Evolutionary conservation across 2,113 vertebrate genomes (phyloP), one percentile per base, ranked within the genome.

Genomic region (Danionella cerebrum): DNA sequence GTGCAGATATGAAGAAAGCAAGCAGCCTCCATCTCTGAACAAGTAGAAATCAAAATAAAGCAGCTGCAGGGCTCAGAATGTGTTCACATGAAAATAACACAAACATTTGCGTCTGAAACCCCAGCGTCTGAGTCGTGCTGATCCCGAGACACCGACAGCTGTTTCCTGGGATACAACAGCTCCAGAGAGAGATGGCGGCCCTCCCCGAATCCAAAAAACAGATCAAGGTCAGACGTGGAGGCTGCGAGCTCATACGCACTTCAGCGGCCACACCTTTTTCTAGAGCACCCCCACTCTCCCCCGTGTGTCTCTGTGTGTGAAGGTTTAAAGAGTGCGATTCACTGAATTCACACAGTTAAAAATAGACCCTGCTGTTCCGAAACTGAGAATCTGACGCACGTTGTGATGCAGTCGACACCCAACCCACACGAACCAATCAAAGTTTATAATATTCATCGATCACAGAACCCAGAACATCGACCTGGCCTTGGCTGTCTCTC

Each of bases 371-470:
- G 67, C 73, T 75, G 63, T 71, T 71, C 64, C 53, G 36, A 67
- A 75, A 71, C 13, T 71, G 57, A 75, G 50, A 62, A 24, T 35
- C 7, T 75, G 73, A 75, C 69, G 69, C 73, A 75, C 10, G n/a
- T 22, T 52, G 39, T 75, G 64, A 71, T 16, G 73, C 36, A 71
- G 31, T 57, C 19, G 2, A 3, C 51, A 71, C 57, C 13, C 44
- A 21, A 41, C 10, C 51, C 19, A 64, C 67, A 54, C 44, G 42
- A 57, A 31, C 64, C 73, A 67, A 75, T 71, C 48, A 57, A n/a
- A 53, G 25, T 14, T 51, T 16, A 53, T 33, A 33, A 18, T 38
- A 13, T 6, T 53, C 31, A n/a, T n/a, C n/a, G n/a, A n/a, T n/a
- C n/a, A n/a, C n/a, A n/a, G n/a, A n/a, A 63, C 63, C 41, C 64